These are phyloP conservation scores for Limnephilus lunatus DNA, from an alignment of 2,888 invertebrate species.

Conservation along the genomic window DNA sequence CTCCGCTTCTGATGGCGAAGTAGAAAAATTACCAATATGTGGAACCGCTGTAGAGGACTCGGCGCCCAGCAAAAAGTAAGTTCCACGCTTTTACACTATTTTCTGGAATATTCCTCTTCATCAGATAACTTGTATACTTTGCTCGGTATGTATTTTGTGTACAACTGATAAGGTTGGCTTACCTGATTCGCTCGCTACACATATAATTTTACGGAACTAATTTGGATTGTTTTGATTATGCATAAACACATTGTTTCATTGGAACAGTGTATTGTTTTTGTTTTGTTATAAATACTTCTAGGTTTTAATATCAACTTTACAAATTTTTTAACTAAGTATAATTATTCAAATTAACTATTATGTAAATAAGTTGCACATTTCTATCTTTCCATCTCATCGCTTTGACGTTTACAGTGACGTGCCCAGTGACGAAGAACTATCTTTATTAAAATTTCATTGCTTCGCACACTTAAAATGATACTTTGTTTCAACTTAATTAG, in stretches of 20 bases:
- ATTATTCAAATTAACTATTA: no score
- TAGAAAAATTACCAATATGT: conserved; percentile 61
- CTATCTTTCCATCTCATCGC: not conserved
- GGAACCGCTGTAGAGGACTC: conserved; percentile 49
- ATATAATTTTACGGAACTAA: conserved; percentile 2
- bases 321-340: no score
- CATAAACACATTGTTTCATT: not conserved
- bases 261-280: not conserved
- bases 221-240: conserved; percentile 11
- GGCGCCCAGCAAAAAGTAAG: conserved; percentile 61
- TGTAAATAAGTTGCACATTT: not conserved
- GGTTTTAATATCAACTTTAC: no score
- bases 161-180: conserved; percentile 35
- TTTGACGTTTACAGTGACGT: not conserved
- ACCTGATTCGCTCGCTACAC: not conserved
- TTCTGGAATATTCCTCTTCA: not conserved
- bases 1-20: conserved; percentile 50
- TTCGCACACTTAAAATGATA: no score
- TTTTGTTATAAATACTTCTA: not conserved
- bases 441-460: no score
- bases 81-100: not conserved
- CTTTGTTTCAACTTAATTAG: no score
- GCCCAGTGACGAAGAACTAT: not conserved
- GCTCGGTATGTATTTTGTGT: not conserved
- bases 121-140: not conserved